Conservation (phyloP, 2,797 vertebrate genomes). For the Schizothorax lantsangensis region DNA sequence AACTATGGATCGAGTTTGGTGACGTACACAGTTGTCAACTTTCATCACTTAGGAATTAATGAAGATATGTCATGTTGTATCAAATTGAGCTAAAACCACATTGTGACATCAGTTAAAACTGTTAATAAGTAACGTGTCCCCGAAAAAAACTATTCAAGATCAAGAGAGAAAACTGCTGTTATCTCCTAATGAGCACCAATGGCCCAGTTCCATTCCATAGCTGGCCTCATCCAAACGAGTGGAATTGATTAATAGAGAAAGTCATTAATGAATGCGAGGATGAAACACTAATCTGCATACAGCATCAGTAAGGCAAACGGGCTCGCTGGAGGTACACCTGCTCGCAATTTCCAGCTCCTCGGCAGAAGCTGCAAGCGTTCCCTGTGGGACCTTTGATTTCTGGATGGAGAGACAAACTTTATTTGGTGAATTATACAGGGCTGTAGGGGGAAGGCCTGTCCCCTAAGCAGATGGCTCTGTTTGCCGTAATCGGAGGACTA, state of each 20-base stretch:
- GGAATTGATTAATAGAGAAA: constrained; percentile 71
- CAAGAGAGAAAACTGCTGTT: constrained; percentile 13
- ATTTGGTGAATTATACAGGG: constrained; percentile 74
- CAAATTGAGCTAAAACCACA: not conserved
- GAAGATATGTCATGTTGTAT: not conserved
- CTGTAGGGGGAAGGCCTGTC: constrained; percentile 68
- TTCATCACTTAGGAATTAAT: not conserved
- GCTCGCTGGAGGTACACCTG: constrained; percentile 67
- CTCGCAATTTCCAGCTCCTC: constrained; percentile 52
- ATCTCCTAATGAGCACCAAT: constrained; percentile 54
- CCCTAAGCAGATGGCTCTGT: constrained; percentile 81
- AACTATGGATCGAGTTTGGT: not conserved
- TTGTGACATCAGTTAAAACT: constrained; percentile 6
- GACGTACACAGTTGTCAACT: not conserved
- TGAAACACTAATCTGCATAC: constrained; percentile 54
- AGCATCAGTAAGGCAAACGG: constrained; percentile 64
- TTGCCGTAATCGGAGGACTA: constrained; percentile 74
- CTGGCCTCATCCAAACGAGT: constrained; percentile 62
- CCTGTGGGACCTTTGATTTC: constrained; percentile 63
- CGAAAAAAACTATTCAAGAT: not conserved
- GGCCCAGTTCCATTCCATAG: constrained; percentile 67
- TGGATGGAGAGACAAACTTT: constrained; percentile 72
- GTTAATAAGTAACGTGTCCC: constrained; percentile 9
- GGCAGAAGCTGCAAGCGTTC: constrained; percentile 55
- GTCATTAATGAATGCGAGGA: constrained; percentile 68